Base-by-base conservation (phyloP, 2,888 invertebrate genomes). In the Biston betularia region DNA sequence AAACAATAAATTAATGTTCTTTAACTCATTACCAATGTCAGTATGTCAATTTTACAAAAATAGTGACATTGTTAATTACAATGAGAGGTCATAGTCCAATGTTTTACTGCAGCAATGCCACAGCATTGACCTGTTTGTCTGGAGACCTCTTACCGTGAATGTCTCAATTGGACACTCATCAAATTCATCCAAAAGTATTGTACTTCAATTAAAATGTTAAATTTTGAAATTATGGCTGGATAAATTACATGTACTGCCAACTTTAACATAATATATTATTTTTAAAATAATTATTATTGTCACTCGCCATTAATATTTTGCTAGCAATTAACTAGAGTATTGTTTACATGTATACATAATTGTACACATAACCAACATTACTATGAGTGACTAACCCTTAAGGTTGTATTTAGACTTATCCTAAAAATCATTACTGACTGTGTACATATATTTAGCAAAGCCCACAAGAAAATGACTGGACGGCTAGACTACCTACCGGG, bases 91-190 rank as follows among this genome's bases (percentile, higher is more conserved):
- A 63, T 33, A 65, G 49, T 58, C 57, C 64, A 73, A 71, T 73
- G 65, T 69, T 71, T 70, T 68, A 69, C 64, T 62, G 65, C 63
- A 38, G 68, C 68, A 71, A 70, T 69, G 70, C 71, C 69, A 50
- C 74, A 75, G 75, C 77, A 79, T 78, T 82, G 82, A 78, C 81
- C 79, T 65, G 74, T 74, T 70, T 76, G 62, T 73, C 74, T 70
- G 58, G 59, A 69, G 68, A 72, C 71, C 75, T 75, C 64, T 66
- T 69, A 61, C 61, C 4, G 69, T 72, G 68, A 77, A 74, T 73
- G 61, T 49, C 62, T 71, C 72, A 77, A 81, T 77, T 79, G 68
- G 75, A 57, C 15, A 53, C 68, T 76, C 71, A 73, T 79, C 72
- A 75, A 76, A 57, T 35, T 33, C 55, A 60, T 73, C 69, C 59